Evolutionary conservation across 2,888 invertebrate genomes (phyloP), one percentile per base, ranked within the genome.

Genomic region (Smittia aterrima): DNA sequence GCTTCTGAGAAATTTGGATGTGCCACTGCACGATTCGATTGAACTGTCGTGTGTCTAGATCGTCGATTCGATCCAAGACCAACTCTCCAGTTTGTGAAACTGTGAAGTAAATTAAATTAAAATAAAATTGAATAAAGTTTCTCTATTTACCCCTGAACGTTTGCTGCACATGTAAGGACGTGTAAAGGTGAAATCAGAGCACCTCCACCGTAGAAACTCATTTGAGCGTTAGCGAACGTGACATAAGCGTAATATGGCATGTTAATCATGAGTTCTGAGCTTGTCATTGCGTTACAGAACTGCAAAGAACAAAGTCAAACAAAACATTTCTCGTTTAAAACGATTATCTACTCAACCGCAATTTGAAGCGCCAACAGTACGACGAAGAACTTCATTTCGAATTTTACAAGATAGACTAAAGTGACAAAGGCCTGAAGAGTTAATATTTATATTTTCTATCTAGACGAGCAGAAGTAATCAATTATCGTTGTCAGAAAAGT

Each of bases 131-230:
- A 22, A 22, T 13, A 22, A 58, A 22, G 4, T 18, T 1, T 58
- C 18, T 58, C 58, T 24, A 25, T 6, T 73, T 41, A 64, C 72
- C 62, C 58, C 38, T 40, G 74, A 74, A 74, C 25, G 13, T 74
- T 74, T 25, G 74, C 64, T 16, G 27, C 74, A 47, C 74, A 66
- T n/a, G 74, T 74, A 1, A 74, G 18, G 7, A 74, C 74, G 16
- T 74, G 74, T 1, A 22, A 24, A 13, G 27, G 22, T 32, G 58
- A 54, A 18, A 74, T 74, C 25, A 74, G 18, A 6, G 18, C 47
- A 22, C 74, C 74, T 0, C 74, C 74, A 11, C 74, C 74, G 40
- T 66, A 74, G 40, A 41, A 47, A 18, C 18, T 13, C 6, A 22
- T 47, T 20, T 64, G 40, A 1, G 11, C 11, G 20, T 27, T 74